Percentiles rank a stretch among this genome's conserved stretches.
Conservation (phyloP, 2,797 vertebrate species). For the Fundulus diaphanus region DNA sequence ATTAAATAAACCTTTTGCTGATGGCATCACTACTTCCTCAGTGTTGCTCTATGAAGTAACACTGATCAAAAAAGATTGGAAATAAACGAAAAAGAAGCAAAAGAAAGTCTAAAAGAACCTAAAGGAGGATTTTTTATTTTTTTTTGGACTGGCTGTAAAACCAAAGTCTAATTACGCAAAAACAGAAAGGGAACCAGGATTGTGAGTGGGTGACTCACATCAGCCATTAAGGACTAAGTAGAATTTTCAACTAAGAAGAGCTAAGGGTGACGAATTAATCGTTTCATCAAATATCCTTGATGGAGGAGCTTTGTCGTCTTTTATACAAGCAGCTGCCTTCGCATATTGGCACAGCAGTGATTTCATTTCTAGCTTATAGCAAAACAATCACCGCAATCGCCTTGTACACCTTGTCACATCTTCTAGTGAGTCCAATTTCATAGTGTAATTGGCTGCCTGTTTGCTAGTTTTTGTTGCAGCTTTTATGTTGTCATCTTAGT, state of each 20-base stretch:
- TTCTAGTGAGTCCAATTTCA: not conserved
- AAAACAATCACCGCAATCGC: not conserved
- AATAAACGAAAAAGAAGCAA: not conserved
- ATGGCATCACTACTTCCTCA: not conserved
- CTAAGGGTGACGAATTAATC: not conserved
- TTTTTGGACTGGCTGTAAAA: not conserved
- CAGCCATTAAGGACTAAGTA: not conserved
- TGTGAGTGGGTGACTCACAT: not conserved
- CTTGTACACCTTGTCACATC: conserved; percentile 5
- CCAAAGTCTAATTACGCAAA: not conserved
- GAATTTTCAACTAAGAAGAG: not conserved
- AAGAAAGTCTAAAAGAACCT: not conserved
- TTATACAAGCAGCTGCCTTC: conserved; percentile 6
- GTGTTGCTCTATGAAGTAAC: not conserved
- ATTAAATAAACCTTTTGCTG: not conserved
- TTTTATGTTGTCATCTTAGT: not conserved
- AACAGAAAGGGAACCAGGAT: not conserved
- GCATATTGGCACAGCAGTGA: not conserved
- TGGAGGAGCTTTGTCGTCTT: not conserved
- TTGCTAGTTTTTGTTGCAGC: not conserved
- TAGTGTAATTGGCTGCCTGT: not conserved
- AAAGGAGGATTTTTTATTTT: not conserved
- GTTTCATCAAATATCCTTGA: not conserved
- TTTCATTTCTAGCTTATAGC: not conserved
- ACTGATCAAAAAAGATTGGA: not conserved